Evolutionary conservation across 2,888 invertebrate species (phyloP).

Genomic region (Andrena flavipes): DNA sequence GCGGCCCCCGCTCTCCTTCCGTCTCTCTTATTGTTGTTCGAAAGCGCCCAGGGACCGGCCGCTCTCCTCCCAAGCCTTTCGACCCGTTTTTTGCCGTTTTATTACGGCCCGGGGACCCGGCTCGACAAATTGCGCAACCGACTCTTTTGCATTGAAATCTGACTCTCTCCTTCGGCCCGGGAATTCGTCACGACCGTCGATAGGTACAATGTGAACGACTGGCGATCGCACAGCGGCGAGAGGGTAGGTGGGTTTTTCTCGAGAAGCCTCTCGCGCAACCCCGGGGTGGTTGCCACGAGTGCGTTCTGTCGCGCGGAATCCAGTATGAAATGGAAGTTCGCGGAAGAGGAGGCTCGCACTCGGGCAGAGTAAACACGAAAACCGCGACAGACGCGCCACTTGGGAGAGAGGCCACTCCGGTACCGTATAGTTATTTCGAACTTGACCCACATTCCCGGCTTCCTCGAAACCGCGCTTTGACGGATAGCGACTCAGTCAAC

Average conservation of each 20-base stretch:
- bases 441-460: constrained; percentile 75
- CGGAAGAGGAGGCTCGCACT: background rate
- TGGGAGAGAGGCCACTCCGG: background rate
- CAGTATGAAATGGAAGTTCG: background rate
- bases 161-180: background rate
- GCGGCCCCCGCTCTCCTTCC: constrained; percentile 43
- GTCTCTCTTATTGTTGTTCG: constrained; percentile 44
- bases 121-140: constrained; percentile 46
- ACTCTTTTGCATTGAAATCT: background rate
- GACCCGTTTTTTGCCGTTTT: constrained; percentile 50
- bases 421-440: constrained; percentile 76
- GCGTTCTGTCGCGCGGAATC: too few species aligned
- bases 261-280: too few species aligned
- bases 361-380: constrained; percentile 37
- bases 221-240: too few species aligned
- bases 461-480: constrained; percentile 57
- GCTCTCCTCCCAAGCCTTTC: constrained; percentile 20
- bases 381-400: constrained; percentile 14
- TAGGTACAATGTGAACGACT: background rate
- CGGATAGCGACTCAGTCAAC: constrained; percentile 26
- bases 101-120: background rate
- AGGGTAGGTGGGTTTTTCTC: too few species aligned
- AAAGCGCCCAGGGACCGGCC: constrained; percentile 14
- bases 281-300: too few species aligned
- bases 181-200: background rate